These are phyloP conservation scores for Macaria liturata DNA, from an alignment of 2,888 invertebrate species.

Conservation along the genomic window DNA sequence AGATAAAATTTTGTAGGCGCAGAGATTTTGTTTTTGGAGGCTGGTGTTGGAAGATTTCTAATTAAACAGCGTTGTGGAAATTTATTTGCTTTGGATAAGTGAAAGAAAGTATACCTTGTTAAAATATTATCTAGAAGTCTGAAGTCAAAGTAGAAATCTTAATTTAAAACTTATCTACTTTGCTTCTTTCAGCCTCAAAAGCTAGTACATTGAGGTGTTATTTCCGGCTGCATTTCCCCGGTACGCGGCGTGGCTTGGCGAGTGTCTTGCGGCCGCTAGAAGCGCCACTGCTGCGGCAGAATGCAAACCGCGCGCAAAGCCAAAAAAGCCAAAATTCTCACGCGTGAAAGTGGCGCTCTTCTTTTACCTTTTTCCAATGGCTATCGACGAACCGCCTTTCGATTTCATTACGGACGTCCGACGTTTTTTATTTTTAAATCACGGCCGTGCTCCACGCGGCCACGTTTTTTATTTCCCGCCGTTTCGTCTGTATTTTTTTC, in stretches of 20 bases:
- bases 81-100: too few species aligned
- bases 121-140: too few species aligned
- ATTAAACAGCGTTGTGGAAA: too few species aligned
- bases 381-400: constrained; percentile 83
- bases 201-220: too few species aligned
- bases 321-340: constrained; percentile 78
- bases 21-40: constrained; percentile 34
- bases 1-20: constrained; percentile 49
- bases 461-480: constrained; percentile 67
- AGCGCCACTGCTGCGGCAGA: constrained; percentile 36
- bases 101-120: too few species aligned
- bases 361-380: constrained; percentile 81
- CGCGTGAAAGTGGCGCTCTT: constrained; percentile 77
- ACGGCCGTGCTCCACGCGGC: constrained; percentile 70
- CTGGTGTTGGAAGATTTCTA: too few species aligned
- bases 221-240: too few species aligned
- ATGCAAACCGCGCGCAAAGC: constrained; percentile 48
- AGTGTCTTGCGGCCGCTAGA: not conserved
- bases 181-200: too few species aligned
- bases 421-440: constrained; percentile 81
- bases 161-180: too few species aligned
- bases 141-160: too few species aligned
- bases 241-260: too few species aligned
- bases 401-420: constrained; percentile 83
- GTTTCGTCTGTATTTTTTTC: constrained; percentile 73